A percentile compares a stretch with the other conserved stretches of the same genome.
These are phyloP conservation scores for Palythoa grandis DNA, from an alignment of 92 coral and sea anemone species.

Conservation along the genomic window DNA sequence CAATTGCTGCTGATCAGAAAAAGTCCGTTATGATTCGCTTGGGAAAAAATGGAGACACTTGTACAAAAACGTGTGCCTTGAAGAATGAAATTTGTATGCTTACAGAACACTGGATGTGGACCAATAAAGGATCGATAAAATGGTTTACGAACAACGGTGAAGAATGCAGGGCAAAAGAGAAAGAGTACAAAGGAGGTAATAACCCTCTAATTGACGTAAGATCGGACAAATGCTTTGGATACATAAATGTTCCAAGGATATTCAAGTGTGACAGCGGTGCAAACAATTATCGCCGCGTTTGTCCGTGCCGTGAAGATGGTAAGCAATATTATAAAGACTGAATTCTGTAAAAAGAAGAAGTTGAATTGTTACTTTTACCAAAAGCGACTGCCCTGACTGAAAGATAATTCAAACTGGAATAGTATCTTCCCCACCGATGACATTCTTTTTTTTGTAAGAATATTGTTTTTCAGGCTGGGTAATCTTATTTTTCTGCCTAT, in stretches of 20 bases:
- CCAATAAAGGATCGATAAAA: neutral
- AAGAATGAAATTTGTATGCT: constrained; percentile 6
- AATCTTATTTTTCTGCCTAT: no score
- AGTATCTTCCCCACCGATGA: no score
- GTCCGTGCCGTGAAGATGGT: constrained; percentile 18
- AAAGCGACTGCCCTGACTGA: no score
- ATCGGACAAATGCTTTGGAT: neutral
- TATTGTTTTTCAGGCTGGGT: no score
- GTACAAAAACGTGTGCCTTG: neutral
- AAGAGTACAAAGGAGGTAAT: neutral
- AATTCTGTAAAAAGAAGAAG: no score
- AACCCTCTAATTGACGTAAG: neutral
- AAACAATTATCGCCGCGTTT: neutral
- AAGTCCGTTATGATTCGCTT: neutral
- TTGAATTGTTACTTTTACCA: no score
- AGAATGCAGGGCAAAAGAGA: neutral
- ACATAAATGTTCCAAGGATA: neutral
- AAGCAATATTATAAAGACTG: neutral
- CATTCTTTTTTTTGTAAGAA: no score
- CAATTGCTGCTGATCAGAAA: neutral
- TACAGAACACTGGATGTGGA: constrained; percentile 38
- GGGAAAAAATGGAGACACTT: neutral
- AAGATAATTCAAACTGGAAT: no score
- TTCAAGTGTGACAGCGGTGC: neutral
- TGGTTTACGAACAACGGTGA: constrained; percentile 18